phyloP scores from a whole-genome alignment of 53 echinoderm and acorn worm species.

The Stichopus horrens region DNA sequence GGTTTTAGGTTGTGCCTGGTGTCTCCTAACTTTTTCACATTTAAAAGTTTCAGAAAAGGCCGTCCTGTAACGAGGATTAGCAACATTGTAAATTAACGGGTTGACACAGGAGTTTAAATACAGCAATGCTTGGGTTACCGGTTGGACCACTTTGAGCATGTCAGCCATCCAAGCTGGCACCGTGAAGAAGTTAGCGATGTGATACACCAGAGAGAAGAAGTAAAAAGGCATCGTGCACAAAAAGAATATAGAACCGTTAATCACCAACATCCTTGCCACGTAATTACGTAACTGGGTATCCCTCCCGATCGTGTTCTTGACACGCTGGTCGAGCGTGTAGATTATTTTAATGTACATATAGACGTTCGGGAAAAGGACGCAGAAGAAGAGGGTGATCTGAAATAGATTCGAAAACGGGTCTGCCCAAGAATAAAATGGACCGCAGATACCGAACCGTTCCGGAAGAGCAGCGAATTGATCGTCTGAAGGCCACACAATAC shows the following conservation, averaged over 20 bases:
- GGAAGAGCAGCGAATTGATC: constrained; percentile 16
- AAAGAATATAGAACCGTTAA: constrained; percentile 40
- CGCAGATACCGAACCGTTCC: background rate
- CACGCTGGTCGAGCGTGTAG: background rate
- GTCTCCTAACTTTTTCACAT: constrained; percentile 1
- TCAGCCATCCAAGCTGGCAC: background rate
- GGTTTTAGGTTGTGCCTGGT: background rate
- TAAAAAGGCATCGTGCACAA: constrained; percentile 39
- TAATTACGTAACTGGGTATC: constrained; percentile 34
- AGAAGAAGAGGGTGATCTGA: constrained; percentile 24
- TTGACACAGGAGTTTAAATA: constrained; percentile 42
- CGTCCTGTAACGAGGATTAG: constrained; percentile 40
- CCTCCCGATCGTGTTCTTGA: background rate
- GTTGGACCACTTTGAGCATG: background rate
- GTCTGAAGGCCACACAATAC: constrained; percentile 9
- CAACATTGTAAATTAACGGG: constrained; percentile 27
- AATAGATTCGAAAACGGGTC: constrained; percentile 33
- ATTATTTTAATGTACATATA: constrained; percentile 42
- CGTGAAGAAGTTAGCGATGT: background rate
- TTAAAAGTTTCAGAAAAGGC: constrained; percentile 30
- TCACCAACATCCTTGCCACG: constrained; percentile 36
- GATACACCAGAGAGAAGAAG: constrained; percentile 7
- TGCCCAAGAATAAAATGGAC: constrained; percentile 24
- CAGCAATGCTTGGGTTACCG: constrained; percentile 1
- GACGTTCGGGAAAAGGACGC: constrained; percentile 29